Percentiles rank a stretch among this genome's conserved stretches.
Evolutionary conservation across 2,797 vertebrate species (phyloP).

Genomic region (Brachyalestes nurse): DNA sequence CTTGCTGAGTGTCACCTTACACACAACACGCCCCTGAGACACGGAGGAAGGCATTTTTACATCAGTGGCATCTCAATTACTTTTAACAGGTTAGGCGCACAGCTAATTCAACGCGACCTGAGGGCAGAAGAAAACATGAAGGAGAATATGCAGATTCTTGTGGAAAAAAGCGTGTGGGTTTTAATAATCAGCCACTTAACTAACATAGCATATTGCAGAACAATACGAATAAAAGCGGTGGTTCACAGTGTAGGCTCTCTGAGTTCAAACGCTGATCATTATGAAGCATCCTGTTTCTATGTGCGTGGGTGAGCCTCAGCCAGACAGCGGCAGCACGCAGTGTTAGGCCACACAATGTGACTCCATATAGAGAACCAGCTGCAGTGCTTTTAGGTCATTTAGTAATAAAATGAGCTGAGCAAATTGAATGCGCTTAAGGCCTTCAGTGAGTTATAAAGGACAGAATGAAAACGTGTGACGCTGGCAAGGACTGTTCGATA

Average conservation of each 20-base stretch:
- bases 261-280: slow-evolving; percentile 37
- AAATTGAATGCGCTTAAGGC: slow-evolving; percentile 66
- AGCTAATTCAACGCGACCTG: slow-evolving; percentile 52
- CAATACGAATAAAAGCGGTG: slow-evolving; percentile 31
- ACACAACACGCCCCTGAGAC: slow-evolving; percentile 54
- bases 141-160: slow-evolving; percentile 45
- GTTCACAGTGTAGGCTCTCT: slow-evolving; percentile 21
- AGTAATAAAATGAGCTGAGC: slow-evolving; percentile 68
- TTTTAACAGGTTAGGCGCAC: slow-evolving; percentile 64
- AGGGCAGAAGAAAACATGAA: slow-evolving; percentile 36
- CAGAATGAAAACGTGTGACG: slow-evolving; percentile 50
- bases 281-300: slow-evolving; percentile 10
- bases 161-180: slow-evolving; percentile 36
- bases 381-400: slow-evolving; percentile 66
- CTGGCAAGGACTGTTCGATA: slow-evolving; percentile 36
- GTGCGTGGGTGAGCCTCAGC: neutral
- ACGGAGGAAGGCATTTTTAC: slow-evolving; percentile 59
- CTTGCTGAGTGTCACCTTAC: slow-evolving; percentile 58
- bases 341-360: slow-evolving; percentile 31
- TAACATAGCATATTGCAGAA: slow-evolving; percentile 35
- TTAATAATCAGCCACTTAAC: slow-evolving; percentile 50
- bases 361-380: slow-evolving; percentile 64
- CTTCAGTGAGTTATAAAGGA: slow-evolving; percentile 65
- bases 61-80: slow-evolving; percentile 68
- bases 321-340: slow-evolving; percentile 16